Evolutionary conservation across 2,888 invertebrate species (phyloP).

Genomic region (Colletes collaris): DNA sequence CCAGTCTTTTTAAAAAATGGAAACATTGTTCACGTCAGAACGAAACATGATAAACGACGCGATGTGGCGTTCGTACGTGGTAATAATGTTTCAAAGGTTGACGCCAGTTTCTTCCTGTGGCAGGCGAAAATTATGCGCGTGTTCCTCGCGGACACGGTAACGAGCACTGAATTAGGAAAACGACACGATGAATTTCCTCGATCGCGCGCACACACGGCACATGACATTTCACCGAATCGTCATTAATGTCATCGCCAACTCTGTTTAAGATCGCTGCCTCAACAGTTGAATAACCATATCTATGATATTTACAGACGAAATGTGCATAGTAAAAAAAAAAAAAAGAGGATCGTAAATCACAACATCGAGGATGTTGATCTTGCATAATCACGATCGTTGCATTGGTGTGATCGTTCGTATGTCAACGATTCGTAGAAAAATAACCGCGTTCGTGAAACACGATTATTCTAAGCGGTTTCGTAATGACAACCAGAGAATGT

Average conservation of each 20-base stretch:
- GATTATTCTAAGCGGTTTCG: slow-evolving; percentile 36
- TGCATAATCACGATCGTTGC: slow-evolving; percentile 24
- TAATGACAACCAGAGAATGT: slow-evolving; percentile 13
- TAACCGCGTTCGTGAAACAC: slow-evolving; percentile 25
- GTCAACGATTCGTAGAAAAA: slow-evolving; percentile 29
- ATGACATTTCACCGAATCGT: slow-evolving; percentile 61
- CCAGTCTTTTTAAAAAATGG: slow-evolving; percentile 91
- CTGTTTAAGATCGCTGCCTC: slow-evolving; percentile 50
- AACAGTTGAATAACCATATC: slow-evolving; percentile 22
- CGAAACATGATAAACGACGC: slow-evolving; percentile 78
- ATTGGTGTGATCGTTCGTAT: slow-evolving; percentile 7
- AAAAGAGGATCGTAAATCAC: slow-evolving; percentile 11
- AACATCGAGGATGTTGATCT: slow-evolving; percentile 10
- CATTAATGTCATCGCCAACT: slow-evolving; percentile 55
- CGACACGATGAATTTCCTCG: slow-evolving; percentile 37
- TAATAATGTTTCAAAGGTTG: slow-evolving; percentile 48
- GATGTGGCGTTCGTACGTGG: slow-evolving; percentile 41
- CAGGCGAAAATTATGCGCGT: slow-evolving; percentile 36
- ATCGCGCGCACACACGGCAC: slow-evolving; percentile 44
- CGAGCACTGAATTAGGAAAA: slow-evolving; percentile 43
- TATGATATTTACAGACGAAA: slow-evolving; percentile 17
- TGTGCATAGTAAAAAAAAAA: neutral
- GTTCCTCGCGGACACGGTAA: slow-evolving; percentile 24
- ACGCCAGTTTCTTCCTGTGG: slow-evolving; percentile 17
- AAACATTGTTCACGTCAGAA: slow-evolving; percentile 86